Evolutionary conservation across 2,888 invertebrate species (phyloP), one percentile per base, ranked within the genome.

Genomic region (Adelognathus sp.): DNA sequence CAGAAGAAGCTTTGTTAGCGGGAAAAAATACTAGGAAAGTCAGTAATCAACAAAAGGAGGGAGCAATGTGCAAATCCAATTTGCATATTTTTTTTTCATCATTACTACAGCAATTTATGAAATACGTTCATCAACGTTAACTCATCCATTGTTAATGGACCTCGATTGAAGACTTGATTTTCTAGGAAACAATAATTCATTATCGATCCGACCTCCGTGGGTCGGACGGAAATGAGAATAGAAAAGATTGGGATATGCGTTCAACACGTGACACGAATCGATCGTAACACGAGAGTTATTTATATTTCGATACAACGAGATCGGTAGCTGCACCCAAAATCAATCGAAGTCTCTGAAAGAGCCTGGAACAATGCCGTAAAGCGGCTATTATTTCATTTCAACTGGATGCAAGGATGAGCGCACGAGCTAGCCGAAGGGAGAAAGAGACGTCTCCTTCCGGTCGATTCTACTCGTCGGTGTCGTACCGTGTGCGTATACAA

Each of bases 401-500:
- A 54, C 16, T 18, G 39, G n/a, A n/a, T 52, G n/a, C 16, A 44
- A 44, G 21, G 64, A 58, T 44, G 56, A 41, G 67, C 41, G 52
- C 41, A 18, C 46, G 46, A 36, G 50, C 36, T 41, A 27, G 31
- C 16, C 14, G 52, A n/a, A 52, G 67, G 61, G 27, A 58, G 29
- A 63, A 56, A n/a, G 67, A 61, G 73, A 71, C 64, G 74, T 63
- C 18, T 50, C 33, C 63, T 77, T 77, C 77, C 77, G 77, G 61
- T 73, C 67, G 73, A 69, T 73, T 73, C 67, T 56, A 69, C 77
- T 73, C 72, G 71, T 71, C 76, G 50, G 16, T 66, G 64, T 61
- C 61, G 56, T 33, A 50, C 21, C 18, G 33, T 36, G 16, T 18
- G 18, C 58, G 16, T 18, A 33, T 36, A 39, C 36, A 16, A 50